These are phyloP conservation scores for Noctilio leporinus DNA, from an alignment of 2,113 vertebrate genomes.

Conservation along the genomic window DNA sequence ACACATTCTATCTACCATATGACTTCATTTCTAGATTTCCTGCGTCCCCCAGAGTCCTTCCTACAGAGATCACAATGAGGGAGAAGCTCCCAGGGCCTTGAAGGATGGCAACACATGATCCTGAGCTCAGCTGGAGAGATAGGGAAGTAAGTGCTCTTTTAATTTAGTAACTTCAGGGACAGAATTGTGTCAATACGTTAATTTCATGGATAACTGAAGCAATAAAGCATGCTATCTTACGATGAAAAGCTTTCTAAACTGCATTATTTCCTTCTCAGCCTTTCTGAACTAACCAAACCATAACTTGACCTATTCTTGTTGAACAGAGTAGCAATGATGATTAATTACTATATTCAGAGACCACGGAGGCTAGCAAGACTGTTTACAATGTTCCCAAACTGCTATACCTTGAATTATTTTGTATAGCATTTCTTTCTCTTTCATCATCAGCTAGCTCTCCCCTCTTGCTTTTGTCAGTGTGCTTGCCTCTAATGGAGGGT, in stretches of 20 bases:
- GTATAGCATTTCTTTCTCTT: background rate
- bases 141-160: background rate
- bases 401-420: background rate
- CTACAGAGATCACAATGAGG: background rate
- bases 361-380: background rate
- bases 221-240: background rate
- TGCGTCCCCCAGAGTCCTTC: background rate
- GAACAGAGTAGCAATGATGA: background rate
- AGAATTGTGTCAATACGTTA: background rate
- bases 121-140: background rate
- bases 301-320: background rate
- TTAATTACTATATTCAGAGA: background rate
- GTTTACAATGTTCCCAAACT: background rate
- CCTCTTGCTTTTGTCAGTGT: background rate
- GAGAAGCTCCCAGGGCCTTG: background rate
- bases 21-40: background rate
- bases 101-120: background rate
- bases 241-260: background rate
- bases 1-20: background rate
- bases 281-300: conserved; percentile 31
- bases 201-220: background rate
- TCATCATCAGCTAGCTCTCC: background rate
- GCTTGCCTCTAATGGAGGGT: background rate
- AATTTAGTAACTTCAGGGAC: background rate
- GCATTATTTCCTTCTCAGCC: background rate